Conservation (phyloP, 2,888 invertebrate species). For the Erannis defoliaria region DNA sequence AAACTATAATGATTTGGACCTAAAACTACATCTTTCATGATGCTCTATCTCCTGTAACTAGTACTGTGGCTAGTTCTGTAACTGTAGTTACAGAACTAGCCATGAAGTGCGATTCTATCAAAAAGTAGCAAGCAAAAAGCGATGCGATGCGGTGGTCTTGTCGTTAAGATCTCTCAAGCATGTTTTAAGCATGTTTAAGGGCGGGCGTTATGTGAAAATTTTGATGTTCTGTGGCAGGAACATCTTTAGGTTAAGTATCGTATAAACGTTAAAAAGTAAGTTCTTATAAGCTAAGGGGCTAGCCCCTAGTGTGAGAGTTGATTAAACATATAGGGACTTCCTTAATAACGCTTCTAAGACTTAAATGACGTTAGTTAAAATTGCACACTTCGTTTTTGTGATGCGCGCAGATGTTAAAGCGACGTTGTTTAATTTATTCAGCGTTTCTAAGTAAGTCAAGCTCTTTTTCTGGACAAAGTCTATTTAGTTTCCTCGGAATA, state of each 20-base stretch:
- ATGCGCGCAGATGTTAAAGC: too few species aligned
- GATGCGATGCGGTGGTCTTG: slow-evolving; percentile 69
- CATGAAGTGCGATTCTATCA: slow-evolving; percentile 40
- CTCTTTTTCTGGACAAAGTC: too few species aligned
- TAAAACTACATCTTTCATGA: neutral
- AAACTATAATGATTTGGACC: neutral
- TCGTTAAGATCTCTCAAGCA: slow-evolving; percentile 50
- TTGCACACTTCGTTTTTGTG: too few species aligned
- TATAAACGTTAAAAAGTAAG: neutral
- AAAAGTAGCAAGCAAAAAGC: slow-evolving; percentile 68
- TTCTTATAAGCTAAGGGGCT: too few species aligned
- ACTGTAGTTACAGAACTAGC: slow-evolving; percentile 25
- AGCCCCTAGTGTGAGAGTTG: too few species aligned
- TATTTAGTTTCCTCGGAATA: too few species aligned
- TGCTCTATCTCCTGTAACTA: too few species aligned
- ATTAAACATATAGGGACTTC: too few species aligned
- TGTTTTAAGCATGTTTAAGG: slow-evolving; percentile 56
- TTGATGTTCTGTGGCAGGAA: slow-evolving; percentile 60
- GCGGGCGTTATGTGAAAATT: slow-evolving; percentile 53
- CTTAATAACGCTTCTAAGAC: too few species aligned
- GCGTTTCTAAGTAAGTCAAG: too few species aligned
- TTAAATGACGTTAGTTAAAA: too few species aligned
- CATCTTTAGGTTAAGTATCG: slow-evolving; percentile 51
- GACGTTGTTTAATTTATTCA: too few species aligned
- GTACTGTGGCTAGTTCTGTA: slow-evolving; percentile 15